These are phyloP conservation scores for Hyles euphorbiae DNA, from an alignment of 1,140 invertebrate species.

Conservation along the genomic window DNA sequence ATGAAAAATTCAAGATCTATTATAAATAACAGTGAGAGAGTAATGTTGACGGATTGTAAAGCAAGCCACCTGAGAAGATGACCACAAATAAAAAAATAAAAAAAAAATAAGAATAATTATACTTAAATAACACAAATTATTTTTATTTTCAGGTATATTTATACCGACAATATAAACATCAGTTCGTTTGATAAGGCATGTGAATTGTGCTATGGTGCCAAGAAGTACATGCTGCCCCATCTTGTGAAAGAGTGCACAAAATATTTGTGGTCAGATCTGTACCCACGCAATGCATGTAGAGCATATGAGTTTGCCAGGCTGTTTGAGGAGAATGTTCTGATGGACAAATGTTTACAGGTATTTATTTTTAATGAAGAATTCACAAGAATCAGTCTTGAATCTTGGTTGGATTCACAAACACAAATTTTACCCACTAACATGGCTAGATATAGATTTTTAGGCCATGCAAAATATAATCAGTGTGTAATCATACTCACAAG, in stretches of 20 bases:
- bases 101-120: too few species aligned
- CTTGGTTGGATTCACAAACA: background rate
- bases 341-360: slow-evolving; percentile 87
- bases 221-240: slow-evolving; percentile 91
- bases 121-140: too few species aligned
- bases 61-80: too few species aligned
- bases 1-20: too few species aligned
- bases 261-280: slow-evolving; percentile 86
- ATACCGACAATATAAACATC: slow-evolving; percentile 86
- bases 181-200: slow-evolving; percentile 89
- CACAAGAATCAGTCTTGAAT: too few species aligned
- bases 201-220: slow-evolving; percentile 90
- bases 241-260: slow-evolving; percentile 87
- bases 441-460: too few species aligned
- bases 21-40: too few species aligned
- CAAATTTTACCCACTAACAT: too few species aligned
- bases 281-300: slow-evolving; percentile 86
- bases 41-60: too few species aligned
- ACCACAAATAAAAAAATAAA: too few species aligned
- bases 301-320: slow-evolving; percentile 90
- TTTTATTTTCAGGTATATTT: slow-evolving; percentile 82
- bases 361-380: slow-evolving; percentile 3
- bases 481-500: too few species aligned
- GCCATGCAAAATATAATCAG: too few species aligned
- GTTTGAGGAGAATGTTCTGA: slow-evolving; percentile 87